These are phyloP conservation scores for Troides oblongomaculatus DNA, from an alignment of 2,888 invertebrate species.

Conservation along the genomic window DNA sequence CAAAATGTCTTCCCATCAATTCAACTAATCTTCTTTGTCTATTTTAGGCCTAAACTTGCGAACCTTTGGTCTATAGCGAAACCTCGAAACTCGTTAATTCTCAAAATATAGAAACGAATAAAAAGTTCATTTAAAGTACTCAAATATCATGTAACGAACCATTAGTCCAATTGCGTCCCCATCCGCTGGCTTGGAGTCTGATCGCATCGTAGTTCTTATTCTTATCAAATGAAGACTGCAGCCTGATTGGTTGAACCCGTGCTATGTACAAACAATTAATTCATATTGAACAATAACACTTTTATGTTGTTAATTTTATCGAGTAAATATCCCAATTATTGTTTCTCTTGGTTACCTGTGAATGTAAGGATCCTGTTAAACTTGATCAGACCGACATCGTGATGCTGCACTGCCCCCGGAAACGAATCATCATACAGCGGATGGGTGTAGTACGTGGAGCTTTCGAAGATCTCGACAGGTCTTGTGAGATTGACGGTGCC, in stretches of 20 bases:
- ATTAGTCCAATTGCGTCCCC: conserved; percentile 59
- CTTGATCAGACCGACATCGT: conserved; percentile 56
- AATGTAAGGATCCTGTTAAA: conserved; percentile 43
- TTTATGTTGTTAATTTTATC: no score
- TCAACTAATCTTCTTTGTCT: no score
- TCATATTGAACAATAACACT: no score
- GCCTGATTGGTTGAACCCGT: conserved; percentile 55
- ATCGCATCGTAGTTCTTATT: conserved; percentile 48
- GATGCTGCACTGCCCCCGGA: conserved; percentile 48
- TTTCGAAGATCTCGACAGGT: conserved; percentile 51
- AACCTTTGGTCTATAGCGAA: no score
- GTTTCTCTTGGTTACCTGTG: conserved; percentile 34
- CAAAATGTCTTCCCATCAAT: no score
- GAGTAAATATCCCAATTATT: no score
- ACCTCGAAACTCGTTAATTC: no score
- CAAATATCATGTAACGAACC: conserved; percentile 33
- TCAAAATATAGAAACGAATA: no score
- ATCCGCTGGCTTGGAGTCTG: conserved; percentile 54
- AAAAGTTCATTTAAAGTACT: no score
- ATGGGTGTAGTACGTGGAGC: conserved; percentile 53
- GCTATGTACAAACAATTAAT: conserved; percentile 39
- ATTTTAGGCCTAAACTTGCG: no score
- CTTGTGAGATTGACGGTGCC: conserved; percentile 50
- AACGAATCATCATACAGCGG: conserved; percentile 46
- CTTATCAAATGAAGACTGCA: conserved; percentile 48